Evolutionary conservation across 2,888 invertebrate genomes (phyloP), one percentile per base, ranked within the genome.

Genomic region (Drosophila nr. perissopoda): DNA sequence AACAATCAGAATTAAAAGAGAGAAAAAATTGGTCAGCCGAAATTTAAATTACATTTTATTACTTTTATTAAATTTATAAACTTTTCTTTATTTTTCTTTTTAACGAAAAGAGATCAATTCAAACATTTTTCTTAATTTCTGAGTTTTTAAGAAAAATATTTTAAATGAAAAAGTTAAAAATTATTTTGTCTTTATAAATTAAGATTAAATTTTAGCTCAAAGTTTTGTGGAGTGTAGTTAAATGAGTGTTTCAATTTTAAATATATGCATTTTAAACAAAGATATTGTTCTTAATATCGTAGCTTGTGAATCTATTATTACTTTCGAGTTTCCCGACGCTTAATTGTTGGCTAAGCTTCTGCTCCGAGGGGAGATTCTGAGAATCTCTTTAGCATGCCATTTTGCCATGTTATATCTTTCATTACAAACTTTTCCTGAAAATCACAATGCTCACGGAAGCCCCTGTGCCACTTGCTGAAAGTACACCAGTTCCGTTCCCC

Each of bases 401-500:
- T 58, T 67, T 54, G 78, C 62, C 29, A 45, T 54, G 51, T 63
- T 63, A 31, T 67, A 29, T 51, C 63, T 76, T 78, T 79, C 66
- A 79, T 72, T 62, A 64, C 31, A 64, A 74, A 74, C 66, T 77
- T 77, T 74, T 63, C 57, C 62, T 61, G 63, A 57, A 27, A 61
- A 61, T 59, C 56, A 60, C 71, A 71, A 70, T 63, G 38, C 58
- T 53, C 49, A 38, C n/a, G 45, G 11, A 38, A 56, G 31, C 29
- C 34, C 31, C 31, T 18, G 10, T 33, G 49, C 25, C 21, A 45
- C 45, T 25, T 25, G 45, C 45, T 45, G 45, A 25, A 45, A 45
- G 25, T 25, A 45, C 27, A 25, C 45, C 8, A 25, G 45, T 45
- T 11, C 6, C 42, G n/a, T 11, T 6, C n/a, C n/a, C 21, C 42